Conservation (phyloP, 1,140 invertebrate species). For the Bradysia coprophila region DNA sequence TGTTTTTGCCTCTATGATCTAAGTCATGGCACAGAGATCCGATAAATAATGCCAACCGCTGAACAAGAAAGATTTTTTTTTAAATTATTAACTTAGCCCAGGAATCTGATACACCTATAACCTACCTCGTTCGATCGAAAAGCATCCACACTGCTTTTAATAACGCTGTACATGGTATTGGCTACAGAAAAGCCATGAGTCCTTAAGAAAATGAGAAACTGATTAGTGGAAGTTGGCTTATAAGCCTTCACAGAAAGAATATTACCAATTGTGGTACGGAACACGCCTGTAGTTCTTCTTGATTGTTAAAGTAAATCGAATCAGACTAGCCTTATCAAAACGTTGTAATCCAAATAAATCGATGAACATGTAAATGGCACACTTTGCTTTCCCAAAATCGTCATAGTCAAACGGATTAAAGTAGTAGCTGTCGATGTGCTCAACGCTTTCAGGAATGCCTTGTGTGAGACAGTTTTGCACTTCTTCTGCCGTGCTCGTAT, state of each 20-base stretch:
- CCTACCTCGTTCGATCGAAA: conserved; percentile 41
- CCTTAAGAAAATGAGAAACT: no score
- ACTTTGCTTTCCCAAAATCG: conserved; percentile 46
- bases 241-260: no score
- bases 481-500: conserved; percentile 54
- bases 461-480: conserved; percentile 29
- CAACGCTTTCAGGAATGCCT: conserved; percentile 19
- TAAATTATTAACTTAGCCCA: neutral
- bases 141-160: conserved; percentile 34
- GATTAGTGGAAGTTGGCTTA: no score
- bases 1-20: conserved; percentile 69
- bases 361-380: conserved; percentile 60
- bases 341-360: conserved; percentile 43
- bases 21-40: conserved; percentile 68
- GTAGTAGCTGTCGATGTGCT: conserved; percentile 37
- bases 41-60: conserved; percentile 58
- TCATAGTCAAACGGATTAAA: conserved; percentile 50
- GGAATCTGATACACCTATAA: neutral
- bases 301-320: conserved; percentile 59
- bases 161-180: conserved; percentile 60
- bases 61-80: conserved; percentile 9
- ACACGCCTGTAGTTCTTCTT: conserved; percentile 67
- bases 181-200: conserved; percentile 71
- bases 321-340: conserved; percentile 40
- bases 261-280: conserved; percentile 76